A percentile compares a stretch with the other conserved stretches of the same genome.
Conservation (phyloP, 2,797 vertebrate genomes). For the Microcaecilia unicolor region DNA sequence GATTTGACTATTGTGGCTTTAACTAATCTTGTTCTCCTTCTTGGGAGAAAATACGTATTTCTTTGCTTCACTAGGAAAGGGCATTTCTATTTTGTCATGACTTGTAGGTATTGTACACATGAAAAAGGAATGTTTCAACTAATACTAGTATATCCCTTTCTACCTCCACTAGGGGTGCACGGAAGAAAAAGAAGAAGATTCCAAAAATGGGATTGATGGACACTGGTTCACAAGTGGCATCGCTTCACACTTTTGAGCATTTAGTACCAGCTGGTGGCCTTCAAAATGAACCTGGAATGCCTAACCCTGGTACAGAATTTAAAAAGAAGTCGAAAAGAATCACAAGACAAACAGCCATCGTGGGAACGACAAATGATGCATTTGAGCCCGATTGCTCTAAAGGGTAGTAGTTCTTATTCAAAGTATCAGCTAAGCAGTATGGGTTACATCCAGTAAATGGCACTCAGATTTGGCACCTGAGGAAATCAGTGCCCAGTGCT, state of each 20-base stretch:
- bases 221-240: constrained; percentile 29
- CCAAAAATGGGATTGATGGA: constrained; percentile 26
- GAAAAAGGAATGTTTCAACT: no score
- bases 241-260: constrained; percentile 22
- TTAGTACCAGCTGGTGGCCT: constrained; percentile 20
- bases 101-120: no score
- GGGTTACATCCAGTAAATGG: no score
- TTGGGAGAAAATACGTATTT: no score
- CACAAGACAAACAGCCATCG: constrained; percentile 43
- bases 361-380: constrained; percentile 49
- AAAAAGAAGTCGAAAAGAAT: constrained; percentile 43
- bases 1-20: no score
- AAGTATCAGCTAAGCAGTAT: no score
- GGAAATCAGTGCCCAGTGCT: no score
- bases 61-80: no score
- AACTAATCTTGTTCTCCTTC: no score
- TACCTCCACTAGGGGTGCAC: constrained; percentile 31
- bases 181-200: constrained; percentile 64
- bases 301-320: constrained; percentile 12
- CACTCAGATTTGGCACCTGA: no score
- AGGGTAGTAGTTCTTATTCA: no score
- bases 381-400: constrained; percentile 56
- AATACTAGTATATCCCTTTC: constrained; percentile 21
- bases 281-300: constrained; percentile 23
- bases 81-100: no score